Percentiles rank a stretch among this genome's conserved stretches.
Evolutionary conservation across 2,888 invertebrate genomes (phyloP).

Genomic region (Hymenopus coronatus): DNA sequence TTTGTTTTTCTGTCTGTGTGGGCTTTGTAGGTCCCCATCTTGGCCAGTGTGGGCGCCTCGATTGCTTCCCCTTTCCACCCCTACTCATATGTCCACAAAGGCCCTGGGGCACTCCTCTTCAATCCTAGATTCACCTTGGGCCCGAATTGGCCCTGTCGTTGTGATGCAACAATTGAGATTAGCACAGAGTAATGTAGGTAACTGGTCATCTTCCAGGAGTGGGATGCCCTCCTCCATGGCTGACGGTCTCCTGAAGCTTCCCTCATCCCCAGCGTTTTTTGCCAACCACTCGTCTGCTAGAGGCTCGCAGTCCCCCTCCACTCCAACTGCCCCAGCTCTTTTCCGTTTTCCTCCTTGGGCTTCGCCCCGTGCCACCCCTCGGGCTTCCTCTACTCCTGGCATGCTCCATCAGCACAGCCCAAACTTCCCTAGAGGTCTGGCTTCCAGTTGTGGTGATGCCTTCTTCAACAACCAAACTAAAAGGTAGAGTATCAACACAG

Average conservation of each 20-base stretch:
- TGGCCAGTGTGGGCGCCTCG: constrained; percentile 58
- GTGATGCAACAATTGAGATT: constrained; percentile 6
- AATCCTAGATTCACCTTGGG: constrained; percentile 3
- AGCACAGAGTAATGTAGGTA: constrained; percentile 1
- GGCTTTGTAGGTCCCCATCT: constrained; percentile 55
- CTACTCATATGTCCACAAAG: constrained; percentile 23
- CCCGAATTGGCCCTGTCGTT: constrained; percentile 3
- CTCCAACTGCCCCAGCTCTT: constrained; percentile 16
- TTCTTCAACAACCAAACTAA: constrained; percentile 7
- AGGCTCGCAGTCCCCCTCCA: constrained; percentile 22
- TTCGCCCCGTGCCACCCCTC: constrained; percentile 24
- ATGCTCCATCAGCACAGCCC: constrained; percentile 36
- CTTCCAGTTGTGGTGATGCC: constrained; percentile 5
- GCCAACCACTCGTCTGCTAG: constrained; percentile 28
- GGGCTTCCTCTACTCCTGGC: constrained; percentile 31
- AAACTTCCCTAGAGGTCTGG: constrained; percentile 28
- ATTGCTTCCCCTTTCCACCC: constrained; percentile 41
- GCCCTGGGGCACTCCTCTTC: neutral
- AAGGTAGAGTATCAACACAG: neutral
- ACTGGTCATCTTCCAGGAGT: constrained; percentile 12
- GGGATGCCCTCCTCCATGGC: constrained; percentile 13
- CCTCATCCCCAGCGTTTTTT: constrained; percentile 28
- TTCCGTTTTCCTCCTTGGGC: constrained; percentile 42
- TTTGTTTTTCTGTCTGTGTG: constrained; percentile 16
- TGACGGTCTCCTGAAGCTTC: constrained; percentile 22